A percentile compares a stretch with the other conserved stretches of the same genome.
Evolutionary conservation across 2,797 vertebrate genomes (phyloP).

Genomic region (Lagocephalus sceleratus): DNA sequence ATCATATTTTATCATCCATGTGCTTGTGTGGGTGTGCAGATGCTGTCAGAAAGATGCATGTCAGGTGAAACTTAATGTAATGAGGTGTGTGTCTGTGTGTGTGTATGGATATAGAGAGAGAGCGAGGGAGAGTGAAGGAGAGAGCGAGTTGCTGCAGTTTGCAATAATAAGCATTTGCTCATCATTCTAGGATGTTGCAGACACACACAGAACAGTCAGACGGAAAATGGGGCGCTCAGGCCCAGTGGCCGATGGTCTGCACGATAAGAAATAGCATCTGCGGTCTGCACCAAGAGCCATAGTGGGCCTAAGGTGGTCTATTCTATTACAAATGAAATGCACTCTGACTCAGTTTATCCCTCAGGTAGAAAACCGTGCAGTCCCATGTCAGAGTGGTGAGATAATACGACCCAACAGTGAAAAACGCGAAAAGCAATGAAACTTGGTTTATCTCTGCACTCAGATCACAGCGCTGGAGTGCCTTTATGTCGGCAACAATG

Average conservation of each 20-base stretch:
- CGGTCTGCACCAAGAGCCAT: conserved; percentile 8
- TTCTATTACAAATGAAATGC: conserved; percentile 24
- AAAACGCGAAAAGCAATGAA: background rate
- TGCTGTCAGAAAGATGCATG: conserved; percentile 29
- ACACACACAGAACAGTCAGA: background rate
- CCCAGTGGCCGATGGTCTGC: conserved; percentile 17
- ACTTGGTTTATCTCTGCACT: background rate
- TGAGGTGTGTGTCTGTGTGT: conserved; percentile 39
- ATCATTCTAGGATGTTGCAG: background rate
- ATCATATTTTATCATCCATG: background rate
- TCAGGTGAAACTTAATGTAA: conserved; percentile 44
- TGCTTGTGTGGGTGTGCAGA: conserved; percentile 18
- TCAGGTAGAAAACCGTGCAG: conserved; percentile 13
- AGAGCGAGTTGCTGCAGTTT: conserved; percentile 6
- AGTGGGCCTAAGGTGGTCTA: conserved; percentile 18
- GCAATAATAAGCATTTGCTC: background rate
- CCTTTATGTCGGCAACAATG: background rate
- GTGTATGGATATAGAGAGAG: conserved; percentile 23
- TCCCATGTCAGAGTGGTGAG: conserved; percentile 5
- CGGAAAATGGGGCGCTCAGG: background rate
- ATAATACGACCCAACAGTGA: conserved; percentile 1
- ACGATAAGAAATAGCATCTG: conserved; percentile 26
- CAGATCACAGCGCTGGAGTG: background rate
- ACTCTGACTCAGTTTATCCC: conserved; percentile 30
- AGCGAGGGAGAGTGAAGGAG: no score